Conservation (phyloP, 1,140 invertebrate genomes). For the Akabosia matsudoensis region DNA sequence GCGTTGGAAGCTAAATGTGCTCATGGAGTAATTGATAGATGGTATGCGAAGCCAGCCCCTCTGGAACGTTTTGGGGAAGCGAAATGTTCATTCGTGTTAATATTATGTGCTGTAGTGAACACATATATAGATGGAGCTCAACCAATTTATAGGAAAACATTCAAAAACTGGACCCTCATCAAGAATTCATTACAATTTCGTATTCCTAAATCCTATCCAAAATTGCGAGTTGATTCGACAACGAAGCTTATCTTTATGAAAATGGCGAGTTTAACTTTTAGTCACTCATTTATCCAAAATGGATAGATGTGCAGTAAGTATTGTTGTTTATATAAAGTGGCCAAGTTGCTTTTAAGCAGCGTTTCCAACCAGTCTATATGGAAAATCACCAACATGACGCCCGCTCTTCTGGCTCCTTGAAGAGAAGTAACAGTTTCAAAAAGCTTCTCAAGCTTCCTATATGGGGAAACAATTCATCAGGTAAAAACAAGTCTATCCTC, state of each 20-base stretch:
- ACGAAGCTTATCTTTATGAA: too few species aligned
- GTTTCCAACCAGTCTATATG: constrained; percentile 46
- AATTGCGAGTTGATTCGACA: too few species aligned
- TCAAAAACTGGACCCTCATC: too few species aligned
- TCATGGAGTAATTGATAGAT: too few species aligned
- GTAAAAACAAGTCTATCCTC: too few species aligned
- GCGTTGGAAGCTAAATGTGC: too few species aligned
- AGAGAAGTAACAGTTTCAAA: constrained; percentile 61
- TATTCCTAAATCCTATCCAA: too few species aligned
- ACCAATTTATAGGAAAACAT: background rate
- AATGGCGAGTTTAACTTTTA: too few species aligned
- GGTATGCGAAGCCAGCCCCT: background rate
- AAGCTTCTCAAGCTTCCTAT: constrained; percentile 60
- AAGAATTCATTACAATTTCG: too few species aligned
- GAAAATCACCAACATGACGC: constrained; percentile 49
- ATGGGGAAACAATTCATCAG: constrained; percentile 51
- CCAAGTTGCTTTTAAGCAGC: background rate
- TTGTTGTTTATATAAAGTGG: background rate
- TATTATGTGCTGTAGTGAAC: background rate
- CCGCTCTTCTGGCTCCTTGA: constrained; percentile 51
- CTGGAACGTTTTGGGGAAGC: background rate
- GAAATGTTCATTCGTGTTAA: background rate
- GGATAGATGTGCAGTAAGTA: background rate
- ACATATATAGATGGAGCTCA: background rate
- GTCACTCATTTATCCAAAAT: background rate